Percentiles rank a stretch among this genome's conserved stretches.
Conservation (phyloP, 2,113 vertebrate species). For the Zosterops pallidus region DNA sequence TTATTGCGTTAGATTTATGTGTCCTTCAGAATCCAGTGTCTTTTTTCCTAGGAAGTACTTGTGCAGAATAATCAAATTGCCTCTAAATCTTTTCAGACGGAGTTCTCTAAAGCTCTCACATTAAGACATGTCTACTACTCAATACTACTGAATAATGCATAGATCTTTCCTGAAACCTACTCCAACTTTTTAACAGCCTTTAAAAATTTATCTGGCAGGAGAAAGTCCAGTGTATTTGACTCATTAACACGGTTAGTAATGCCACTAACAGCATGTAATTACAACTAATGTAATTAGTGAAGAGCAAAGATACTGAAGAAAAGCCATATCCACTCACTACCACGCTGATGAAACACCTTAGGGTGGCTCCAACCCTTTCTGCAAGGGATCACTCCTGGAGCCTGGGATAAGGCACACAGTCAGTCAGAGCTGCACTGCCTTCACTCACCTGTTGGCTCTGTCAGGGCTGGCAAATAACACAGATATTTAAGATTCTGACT, state of each 20-base stretch:
- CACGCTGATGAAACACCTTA: neutral
- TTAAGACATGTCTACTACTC: neutral
- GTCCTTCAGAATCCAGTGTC: neutral
- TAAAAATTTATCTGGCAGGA: neutral
- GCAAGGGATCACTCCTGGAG: neutral
- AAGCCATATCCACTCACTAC: neutral
- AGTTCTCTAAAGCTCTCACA: neutral
- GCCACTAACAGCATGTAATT: neutral
- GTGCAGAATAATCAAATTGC: neutral
- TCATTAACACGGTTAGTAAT: neutral
- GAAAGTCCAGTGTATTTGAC: neutral
- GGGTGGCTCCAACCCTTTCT: neutral
- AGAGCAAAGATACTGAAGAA: neutral
- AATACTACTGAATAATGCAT: neutral
- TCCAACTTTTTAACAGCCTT: neutral
- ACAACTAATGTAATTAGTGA: neutral
- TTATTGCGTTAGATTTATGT: neutral
- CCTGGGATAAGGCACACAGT: too few relatives aligned
- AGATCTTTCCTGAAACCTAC: neutral
- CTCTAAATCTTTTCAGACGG: neutral
- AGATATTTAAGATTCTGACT: neutral
- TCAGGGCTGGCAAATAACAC: neutral
- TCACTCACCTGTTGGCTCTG: neutral
- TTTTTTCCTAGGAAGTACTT: neutral
- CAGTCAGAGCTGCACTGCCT: neutral